Conservation (phyloP, 2,888 invertebrate genomes). For the Lasioglossum lativentre region DNA sequence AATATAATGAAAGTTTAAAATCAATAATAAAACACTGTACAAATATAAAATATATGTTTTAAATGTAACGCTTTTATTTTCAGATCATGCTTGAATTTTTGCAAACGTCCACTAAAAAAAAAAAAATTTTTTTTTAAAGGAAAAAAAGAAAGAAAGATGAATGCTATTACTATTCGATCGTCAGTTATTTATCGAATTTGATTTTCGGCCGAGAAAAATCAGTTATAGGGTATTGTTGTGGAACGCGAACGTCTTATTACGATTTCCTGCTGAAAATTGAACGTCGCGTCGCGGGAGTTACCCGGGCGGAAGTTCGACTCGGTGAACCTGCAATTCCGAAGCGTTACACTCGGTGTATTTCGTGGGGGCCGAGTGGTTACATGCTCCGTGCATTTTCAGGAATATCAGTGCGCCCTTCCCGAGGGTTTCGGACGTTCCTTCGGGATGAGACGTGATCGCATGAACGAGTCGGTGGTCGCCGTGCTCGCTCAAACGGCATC, state of each 20-base stretch:
- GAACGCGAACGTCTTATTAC: conserved; percentile 11
- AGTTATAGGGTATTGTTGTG: neutral
- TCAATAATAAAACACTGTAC: neutral
- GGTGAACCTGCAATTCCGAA: conserved; percentile 50
- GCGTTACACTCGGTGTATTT: conserved; percentile 43
- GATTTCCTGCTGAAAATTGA: conserved; percentile 43
- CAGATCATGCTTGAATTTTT: neutral
- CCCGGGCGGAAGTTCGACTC: conserved; percentile 34
- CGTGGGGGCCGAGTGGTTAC: conserved; percentile 43
- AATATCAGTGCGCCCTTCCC: conserved; percentile 46
- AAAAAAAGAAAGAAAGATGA: too few species aligned
- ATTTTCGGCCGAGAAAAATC: neutral
- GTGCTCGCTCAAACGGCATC: conserved; percentile 38
- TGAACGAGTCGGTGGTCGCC: conserved; percentile 46
- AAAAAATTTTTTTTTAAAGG: too few species aligned
- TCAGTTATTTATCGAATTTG: neutral
- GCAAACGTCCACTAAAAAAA: neutral
- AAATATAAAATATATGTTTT: too few species aligned
- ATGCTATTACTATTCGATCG: neutral
- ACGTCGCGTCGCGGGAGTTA: conserved; percentile 18
- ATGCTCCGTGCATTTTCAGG: conserved; percentile 55
- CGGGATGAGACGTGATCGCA: conserved; percentile 57
- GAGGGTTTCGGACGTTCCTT: conserved; percentile 48
- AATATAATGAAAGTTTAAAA: neutral
- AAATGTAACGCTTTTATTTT: too few species aligned